Evolutionary conservation across 64 coral and sea anemone species (phyloP), one percentile per base, ranked within the genome.

Genomic region (Actinia tenebrosa): DNA sequence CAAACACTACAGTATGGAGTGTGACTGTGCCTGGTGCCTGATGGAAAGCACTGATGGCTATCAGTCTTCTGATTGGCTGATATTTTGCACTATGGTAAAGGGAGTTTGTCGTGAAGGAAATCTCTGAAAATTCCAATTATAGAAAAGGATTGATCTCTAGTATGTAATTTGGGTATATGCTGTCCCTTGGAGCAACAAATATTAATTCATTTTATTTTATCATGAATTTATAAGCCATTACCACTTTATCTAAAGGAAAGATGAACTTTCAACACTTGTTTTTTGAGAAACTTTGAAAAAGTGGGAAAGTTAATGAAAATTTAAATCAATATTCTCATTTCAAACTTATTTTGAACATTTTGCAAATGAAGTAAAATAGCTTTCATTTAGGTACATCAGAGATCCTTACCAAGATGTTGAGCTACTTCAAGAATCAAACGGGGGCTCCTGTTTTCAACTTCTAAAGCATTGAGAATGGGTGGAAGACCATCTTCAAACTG

Each of bases 401-500:
- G 2, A 30, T n/a, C 23, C 82, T 90, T 89, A 99, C 96, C 96
- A 90, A 99, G 92, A 99, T 99, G 96, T 84, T 99, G 96, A 27
- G 96, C 93, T 16, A 99, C 96, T 86, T 99, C 96, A 54, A 99
- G 88, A 61, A 99, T 95, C 16, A 99, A 92, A 54, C 96, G 87
- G 18, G 96, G 87, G 27, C 87, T 81, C 80, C 96, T 84, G 23
- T 92, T 92, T 88, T 99, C 92, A 13, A 99, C 96, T 77, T 99
- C 96, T 19, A 99, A 88, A 42, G 96, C 91, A 82, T 99, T 99
- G 44, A 99, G 71, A 83, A 99, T 99, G 23, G 96, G 96, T 30
- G 96, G 96, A 6, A 99, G 89, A 19, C 83, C 96, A 52, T 99
- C 96, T 66, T 99, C 96, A 62, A 99, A 99, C 62, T 99, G 96